These are phyloP conservation scores for Otus scops DNA, from an alignment of 2,797 vertebrate species.

Conservation along the genomic window DNA sequence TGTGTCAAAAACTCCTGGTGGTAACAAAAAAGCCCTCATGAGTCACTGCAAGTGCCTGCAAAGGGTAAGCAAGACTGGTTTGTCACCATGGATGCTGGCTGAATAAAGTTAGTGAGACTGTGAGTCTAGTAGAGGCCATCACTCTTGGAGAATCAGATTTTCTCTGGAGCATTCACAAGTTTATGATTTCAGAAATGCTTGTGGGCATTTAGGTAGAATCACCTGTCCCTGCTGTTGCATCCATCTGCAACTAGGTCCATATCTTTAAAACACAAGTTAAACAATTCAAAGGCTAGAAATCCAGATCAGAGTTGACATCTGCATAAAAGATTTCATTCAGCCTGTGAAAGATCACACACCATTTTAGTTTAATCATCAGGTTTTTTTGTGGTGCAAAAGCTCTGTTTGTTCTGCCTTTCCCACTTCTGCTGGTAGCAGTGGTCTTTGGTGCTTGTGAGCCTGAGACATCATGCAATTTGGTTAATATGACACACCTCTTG, in stretches of 20 bases:
- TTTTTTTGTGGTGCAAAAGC: background rate
- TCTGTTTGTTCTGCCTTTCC: background rate
- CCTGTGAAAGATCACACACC: background rate
- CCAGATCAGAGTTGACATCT: background rate
- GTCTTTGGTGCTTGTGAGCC: background rate
- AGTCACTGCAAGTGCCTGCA: background rate
- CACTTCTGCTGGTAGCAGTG: background rate
- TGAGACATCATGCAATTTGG: background rate
- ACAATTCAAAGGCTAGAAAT: background rate
- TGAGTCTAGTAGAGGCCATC: background rate
- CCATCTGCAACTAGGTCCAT: background rate
- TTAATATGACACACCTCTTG: background rate
- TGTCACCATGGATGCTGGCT: background rate
- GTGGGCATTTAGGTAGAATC: background rate
- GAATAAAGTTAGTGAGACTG: background rate
- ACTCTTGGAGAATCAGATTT: background rate
- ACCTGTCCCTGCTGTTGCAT: background rate
- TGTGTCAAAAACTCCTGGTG: background rate
- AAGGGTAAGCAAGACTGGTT: background rate
- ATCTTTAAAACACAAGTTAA: background rate
- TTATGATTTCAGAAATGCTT: background rate
- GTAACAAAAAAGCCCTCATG: accelerated
- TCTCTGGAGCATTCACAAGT: background rate
- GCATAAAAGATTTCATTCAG: background rate
- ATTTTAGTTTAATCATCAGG: background rate